phyloP scores from a whole-genome alignment of 23 tunicate species.

The Halocynthia roretzi region DNA sequence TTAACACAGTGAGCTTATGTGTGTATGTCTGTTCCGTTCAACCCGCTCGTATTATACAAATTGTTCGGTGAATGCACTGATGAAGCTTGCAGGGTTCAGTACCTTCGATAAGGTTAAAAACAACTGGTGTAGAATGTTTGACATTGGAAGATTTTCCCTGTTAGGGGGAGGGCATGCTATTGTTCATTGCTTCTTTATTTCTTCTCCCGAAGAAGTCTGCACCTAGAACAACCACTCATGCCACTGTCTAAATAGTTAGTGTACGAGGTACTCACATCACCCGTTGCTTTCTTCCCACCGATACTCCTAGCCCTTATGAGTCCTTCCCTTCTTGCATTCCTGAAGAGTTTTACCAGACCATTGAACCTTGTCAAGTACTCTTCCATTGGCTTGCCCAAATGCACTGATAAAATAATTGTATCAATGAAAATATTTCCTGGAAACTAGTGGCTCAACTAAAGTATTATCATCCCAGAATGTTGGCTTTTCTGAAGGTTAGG shows the following conservation, averaged over 20 bases:
- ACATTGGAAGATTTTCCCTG: too few relatives aligned
- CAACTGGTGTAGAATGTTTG: too few relatives aligned
- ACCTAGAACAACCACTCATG: not conserved
- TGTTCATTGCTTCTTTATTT: too few relatives aligned
- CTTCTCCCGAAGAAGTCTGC: too few relatives aligned
- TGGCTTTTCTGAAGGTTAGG: not conserved
- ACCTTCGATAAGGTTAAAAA: too few relatives aligned
- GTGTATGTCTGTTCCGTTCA: not conserved
- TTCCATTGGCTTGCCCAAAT: slow-evolving; percentile 55
- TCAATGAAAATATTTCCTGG: not conserved
- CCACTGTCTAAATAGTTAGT: not conserved
- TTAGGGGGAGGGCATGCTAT: too few relatives aligned
- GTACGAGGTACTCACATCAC: slow-evolving; percentile 44
- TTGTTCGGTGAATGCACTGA: not conserved
- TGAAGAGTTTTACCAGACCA: slow-evolving; percentile 85
- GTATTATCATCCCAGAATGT: not conserved
- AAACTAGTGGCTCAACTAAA: not conserved
- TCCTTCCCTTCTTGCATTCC: slow-evolving; percentile 88
- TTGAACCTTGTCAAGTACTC: slow-evolving; percentile 71
- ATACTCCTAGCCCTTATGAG: slow-evolving; percentile 94
- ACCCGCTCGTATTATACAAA: not conserved
- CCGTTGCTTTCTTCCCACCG: slow-evolving; percentile 90
- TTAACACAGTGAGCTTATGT: not conserved
- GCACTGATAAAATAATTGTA: slow-evolving; percentile 28
- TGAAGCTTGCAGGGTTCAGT: too few relatives aligned